These are phyloP conservation scores for Heptascelio sp. DNA, from an alignment of 2,888 invertebrate genomes.

Conservation along the genomic window DNA sequence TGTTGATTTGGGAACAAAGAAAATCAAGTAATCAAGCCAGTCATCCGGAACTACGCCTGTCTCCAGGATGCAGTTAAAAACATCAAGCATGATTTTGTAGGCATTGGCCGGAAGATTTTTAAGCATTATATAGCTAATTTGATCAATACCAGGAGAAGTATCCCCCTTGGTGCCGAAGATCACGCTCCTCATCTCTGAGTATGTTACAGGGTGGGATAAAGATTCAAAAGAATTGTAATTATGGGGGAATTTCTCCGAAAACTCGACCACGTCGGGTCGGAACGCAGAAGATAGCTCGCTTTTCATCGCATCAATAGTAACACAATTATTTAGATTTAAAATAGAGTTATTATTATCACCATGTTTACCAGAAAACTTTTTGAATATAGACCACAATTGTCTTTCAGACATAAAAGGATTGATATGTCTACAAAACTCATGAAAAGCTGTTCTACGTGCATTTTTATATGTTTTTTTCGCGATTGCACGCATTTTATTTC, in stretches of 20 bases:
- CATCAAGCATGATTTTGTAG: not conserved
- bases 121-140: not conserved
- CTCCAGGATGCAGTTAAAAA: not conserved
- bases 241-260: not conserved
- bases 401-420: not conserved
- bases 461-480: no score
- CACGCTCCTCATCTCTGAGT: no score
- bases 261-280: no score
- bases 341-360: not conserved
- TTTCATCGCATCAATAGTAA: no score
- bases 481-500: slow-evolving; percentile 17
- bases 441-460: not conserved
- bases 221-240: not conserved
- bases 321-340: not conserved
- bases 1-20: not conserved
- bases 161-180: no score
- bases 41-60: not conserved
- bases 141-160: not conserved
- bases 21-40: not conserved
- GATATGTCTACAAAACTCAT: not conserved
- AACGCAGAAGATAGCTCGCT: no score
- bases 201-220: no score
- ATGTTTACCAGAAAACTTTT: not conserved
- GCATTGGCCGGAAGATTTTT: not conserved
- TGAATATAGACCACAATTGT: not conserved